Conservation (phyloP, 2,888 invertebrate species). For the Chrysodeixis includens region DNA sequence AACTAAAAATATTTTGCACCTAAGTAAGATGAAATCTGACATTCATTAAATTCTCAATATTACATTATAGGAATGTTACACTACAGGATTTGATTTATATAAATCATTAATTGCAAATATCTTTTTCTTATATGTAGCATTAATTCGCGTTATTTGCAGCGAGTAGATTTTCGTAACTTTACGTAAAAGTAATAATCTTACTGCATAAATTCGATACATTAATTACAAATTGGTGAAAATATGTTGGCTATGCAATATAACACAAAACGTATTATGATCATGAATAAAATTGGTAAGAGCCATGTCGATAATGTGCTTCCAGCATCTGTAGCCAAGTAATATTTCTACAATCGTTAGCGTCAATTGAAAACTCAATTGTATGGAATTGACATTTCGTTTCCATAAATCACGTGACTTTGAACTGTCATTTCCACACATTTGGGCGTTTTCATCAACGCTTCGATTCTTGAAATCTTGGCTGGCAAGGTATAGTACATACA, state of each 20-base stretch:
- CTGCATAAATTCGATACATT: slow-evolving; percentile 56
- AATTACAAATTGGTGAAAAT: slow-evolving; percentile 47
- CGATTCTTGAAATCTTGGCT: no score
- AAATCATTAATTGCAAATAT: neutral
- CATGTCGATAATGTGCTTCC: no score
- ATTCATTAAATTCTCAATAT: neutral
- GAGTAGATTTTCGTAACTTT: slow-evolving; percentile 15
- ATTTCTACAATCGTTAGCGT: no score
- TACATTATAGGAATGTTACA: neutral
- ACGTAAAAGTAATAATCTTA: slow-evolving; percentile 28
- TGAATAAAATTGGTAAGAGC: neutral
- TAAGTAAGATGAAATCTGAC: neutral
- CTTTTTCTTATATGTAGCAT: neutral
- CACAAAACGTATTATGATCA: slow-evolving; percentile 7
- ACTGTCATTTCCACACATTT: no score
- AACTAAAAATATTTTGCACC: no score
- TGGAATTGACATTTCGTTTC: no score
- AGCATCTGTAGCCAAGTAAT: no score
- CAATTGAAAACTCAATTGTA: no score
- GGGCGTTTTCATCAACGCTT: no score
- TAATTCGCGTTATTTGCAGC: slow-evolving; percentile 21
- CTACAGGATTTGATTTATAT: neutral
- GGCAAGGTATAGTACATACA: no score
- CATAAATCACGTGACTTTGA: no score
- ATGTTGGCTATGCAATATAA: slow-evolving; percentile 35